Conservation (phyloP, 2,113 vertebrate species). For the Austrofundulus limnaeus region DNA sequence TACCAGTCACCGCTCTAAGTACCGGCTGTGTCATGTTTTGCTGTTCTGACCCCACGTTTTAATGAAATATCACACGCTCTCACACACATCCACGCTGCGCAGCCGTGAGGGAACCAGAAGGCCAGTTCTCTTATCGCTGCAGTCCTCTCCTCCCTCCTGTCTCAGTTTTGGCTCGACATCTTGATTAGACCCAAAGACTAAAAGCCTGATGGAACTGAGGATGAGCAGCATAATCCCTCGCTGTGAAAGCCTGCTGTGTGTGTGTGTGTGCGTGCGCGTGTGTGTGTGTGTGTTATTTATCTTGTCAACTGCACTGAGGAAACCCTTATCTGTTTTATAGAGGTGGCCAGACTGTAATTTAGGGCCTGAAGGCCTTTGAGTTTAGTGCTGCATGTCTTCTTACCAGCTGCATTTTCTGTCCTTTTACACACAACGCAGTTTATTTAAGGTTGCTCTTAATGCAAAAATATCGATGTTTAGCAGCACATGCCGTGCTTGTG, state of each 20-base stretch:
- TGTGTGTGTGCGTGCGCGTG: conserved; percentile 4
- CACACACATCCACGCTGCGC: not conserved
- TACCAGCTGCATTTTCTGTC: not conserved
- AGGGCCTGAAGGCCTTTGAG: not conserved
- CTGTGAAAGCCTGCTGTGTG: conserved; percentile 9
- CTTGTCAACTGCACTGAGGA: conserved; percentile 16
- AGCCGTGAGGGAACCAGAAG: conserved; percentile 31
- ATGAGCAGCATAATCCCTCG: conserved; percentile 35
- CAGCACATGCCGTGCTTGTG: not conserved
- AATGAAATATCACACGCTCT: conserved; percentile 22
- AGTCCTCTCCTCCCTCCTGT: conserved; percentile 11
- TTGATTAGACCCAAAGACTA: conserved; percentile 45
- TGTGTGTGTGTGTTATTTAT: conserved; percentile 27
- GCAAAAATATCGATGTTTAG: not conserved
- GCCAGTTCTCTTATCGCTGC: conserved; percentile 17
- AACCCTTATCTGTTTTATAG: conserved; percentile 36
- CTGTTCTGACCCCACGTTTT: conserved; percentile 20
- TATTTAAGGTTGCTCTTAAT: not conserved
- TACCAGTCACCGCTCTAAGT: conserved; percentile 45
- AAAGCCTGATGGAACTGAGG: conserved; percentile 48
- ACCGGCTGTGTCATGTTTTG: conserved; percentile 47
- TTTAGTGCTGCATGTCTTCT: not conserved
- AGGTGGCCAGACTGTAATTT: conserved; percentile 8
- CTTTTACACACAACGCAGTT: not conserved
- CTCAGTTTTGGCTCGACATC: conserved; percentile 39